Evolutionary conservation across 2,113 vertebrate genomes (phyloP), one percentile per base, ranked within the genome.

Genomic region (Cacatua alba): DNA sequence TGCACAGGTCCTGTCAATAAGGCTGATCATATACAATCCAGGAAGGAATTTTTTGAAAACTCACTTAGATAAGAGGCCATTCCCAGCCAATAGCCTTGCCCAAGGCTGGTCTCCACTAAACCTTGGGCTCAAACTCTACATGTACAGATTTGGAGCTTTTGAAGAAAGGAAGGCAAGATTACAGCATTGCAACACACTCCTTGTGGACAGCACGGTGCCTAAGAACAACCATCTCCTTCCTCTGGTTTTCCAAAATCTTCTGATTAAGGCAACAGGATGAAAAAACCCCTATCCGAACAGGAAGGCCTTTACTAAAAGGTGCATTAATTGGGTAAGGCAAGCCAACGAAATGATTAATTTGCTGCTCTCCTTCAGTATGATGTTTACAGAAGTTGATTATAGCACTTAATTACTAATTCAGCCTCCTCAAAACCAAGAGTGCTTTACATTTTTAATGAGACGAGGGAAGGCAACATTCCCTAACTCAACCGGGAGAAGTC

Each of bases 331-430:
- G 75, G 94, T 52, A 93, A 92, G 84, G 89, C 88, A 97, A 98
- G 95, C 89, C 97, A 97, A 93, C 2, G 0, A 86, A 97, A 92
- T 97, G 96, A 98, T 98, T 98, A 97, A 98, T 98, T 97, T 96
- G 83, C 96, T 95, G 81, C 94, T 91, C 93, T 91, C 88, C 81
- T 97, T 96, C 96, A 95, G 86, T 95, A 97, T 97, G 97, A 94
- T 97, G 96, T 98, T 98, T 98, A 98, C 76, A 97, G 86, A 97
- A 97, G 96, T 97, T 98, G 97, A 97, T 98, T 98, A 98, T 52
- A 97, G 97, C 96, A 98, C 96, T 98, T 98, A 98, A 98, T 98
- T 98, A 98, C 95, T 96, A 98, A 98, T 98, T 98, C 95, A 94
- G 81, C 85, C 97, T 95, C 96, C 94, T 98, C 95, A 96, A 97